These are phyloP conservation scores for Phrynocephalus forsythii DNA, from an alignment of 2,797 vertebrate species.

Conservation along the genomic window DNA sequence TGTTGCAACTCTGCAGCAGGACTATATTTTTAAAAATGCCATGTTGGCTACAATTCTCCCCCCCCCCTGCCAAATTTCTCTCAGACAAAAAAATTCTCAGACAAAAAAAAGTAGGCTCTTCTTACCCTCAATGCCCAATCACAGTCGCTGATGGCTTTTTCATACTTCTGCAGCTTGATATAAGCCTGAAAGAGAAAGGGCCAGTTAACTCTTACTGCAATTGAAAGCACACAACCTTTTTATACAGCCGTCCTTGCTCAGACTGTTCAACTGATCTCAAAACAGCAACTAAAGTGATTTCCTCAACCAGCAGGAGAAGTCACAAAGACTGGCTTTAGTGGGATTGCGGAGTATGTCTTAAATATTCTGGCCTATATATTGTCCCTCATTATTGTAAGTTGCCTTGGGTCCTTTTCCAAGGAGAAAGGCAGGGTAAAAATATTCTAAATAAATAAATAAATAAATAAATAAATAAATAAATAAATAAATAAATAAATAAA, in stretches of 20 bases:
- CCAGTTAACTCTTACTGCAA: background rate
- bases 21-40: too few species aligned
- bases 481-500: too few species aligned
- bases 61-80: background rate
- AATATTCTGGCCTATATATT: too few species aligned
- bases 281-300: background rate
- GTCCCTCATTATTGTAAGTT: too few species aligned
- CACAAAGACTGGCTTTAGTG: background rate
- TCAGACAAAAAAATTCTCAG: background rate
- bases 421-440: too few species aligned
- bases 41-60: too few species aligned
- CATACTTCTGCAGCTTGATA: constrained; percentile 86
- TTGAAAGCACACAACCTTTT: background rate
- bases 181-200: constrained; percentile 83
- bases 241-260: background rate
- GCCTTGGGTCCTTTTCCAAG: too few species aligned
- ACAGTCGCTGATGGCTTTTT: constrained; percentile 89
- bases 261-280: background rate
- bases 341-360: too few species aligned
- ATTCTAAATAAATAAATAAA: too few species aligned
- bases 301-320: background rate
- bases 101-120: background rate
- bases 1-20: too few species aligned
- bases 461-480: too few species aligned
- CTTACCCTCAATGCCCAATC: constrained; percentile 95